Conservation (phyloP, 2,888 invertebrate genomes). For the Macrosoma leucophasiata region DNA sequence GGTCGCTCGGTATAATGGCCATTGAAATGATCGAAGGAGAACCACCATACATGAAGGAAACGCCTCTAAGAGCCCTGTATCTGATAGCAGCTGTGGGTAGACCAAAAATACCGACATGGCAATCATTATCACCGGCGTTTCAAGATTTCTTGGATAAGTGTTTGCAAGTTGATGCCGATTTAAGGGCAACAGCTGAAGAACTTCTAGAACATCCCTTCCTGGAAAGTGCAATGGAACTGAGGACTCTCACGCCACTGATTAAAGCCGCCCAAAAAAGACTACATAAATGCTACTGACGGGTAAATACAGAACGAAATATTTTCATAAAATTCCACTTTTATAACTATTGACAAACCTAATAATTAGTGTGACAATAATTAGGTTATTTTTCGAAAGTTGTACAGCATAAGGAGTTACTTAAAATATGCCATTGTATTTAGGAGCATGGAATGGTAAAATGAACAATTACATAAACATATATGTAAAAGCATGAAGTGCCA, state of each 20-base stretch:
- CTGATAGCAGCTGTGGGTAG: slow-evolving; percentile 96
- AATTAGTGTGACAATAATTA: too few relatives aligned
- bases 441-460: too few relatives aligned
- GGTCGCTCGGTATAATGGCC: slow-evolving; percentile 98
- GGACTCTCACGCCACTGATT: slow-evolving; percentile 90
- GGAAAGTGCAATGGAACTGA: slow-evolving; percentile 86
- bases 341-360: too few relatives aligned
- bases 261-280: slow-evolving; percentile 92
- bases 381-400: too few relatives aligned
- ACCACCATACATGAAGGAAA: slow-evolving; percentile 96
- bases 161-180: slow-evolving; percentile 88
- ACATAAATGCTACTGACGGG: too few relatives aligned
- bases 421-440: too few relatives aligned
- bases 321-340: too few relatives aligned
- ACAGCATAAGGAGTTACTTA: too few relatives aligned
- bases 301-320: slow-evolving; percentile 41
- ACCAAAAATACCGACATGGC: slow-evolving; percentile 90
- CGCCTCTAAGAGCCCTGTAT: slow-evolving; percentile 93
- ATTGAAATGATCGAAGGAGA: slow-evolving; percentile 96
- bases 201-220: slow-evolving; percentile 88
- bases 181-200: slow-evolving; percentile 84
- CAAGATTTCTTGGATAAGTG: slow-evolving; percentile 91
- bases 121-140: slow-evolving; percentile 83
- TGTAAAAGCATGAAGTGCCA: too few relatives aligned
- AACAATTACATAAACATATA: too few relatives aligned